Base-by-base conservation (phyloP, 2,797 vertebrate genomes). In the Tauraco hartlaubi region DNA sequence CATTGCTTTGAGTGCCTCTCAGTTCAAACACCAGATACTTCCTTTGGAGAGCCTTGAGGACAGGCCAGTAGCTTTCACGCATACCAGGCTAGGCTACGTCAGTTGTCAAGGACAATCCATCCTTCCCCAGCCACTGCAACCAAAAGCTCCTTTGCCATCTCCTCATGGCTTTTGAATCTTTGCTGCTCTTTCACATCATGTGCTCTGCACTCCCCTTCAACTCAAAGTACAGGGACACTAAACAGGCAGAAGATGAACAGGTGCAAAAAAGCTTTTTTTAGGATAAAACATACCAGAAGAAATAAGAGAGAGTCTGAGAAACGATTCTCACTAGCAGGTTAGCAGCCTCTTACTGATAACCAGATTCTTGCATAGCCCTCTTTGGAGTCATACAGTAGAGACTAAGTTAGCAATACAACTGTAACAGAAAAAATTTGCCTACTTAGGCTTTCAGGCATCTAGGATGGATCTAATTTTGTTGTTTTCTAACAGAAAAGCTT, bases 21-120 rank as follows among this genome's bases (percentile, higher is more conserved):
- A 28, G 31, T 54, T 93, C 61, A 91, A 84, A 66, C 26, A n/a
- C 28, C 33, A 83, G 54, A 22, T 87, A 89, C 59, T 87, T 92
- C 51, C 73, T 88, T 59, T 52, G 51, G 43, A 43, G 62, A 91
- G 16, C 56, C 56, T 76, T 44, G 76, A 63, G 37, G 48, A 51
- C 52, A 73, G 29, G 33, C 35, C 86, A 84, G 41, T 18, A 72
- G 33, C 37, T 82, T 83, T 84, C 41, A 52, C 35, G 48, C 43
- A 64, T 71, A 51, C 66, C 71, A 81, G 28, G 33, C 76, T 72
- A 13, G 43, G 21, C 61, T 78, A 41, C 1, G 0, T 56, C 46
- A 63, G 33, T 54, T 86, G 51, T 78, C 59, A 84, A 18, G 63
- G 79, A 35, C 82, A 92, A 46, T 63, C 16, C 39, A 73, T 43